These are phyloP conservation scores for Limenitis camilla DNA, from an alignment of 2,888 invertebrate genomes.

Conservation along the genomic window DNA sequence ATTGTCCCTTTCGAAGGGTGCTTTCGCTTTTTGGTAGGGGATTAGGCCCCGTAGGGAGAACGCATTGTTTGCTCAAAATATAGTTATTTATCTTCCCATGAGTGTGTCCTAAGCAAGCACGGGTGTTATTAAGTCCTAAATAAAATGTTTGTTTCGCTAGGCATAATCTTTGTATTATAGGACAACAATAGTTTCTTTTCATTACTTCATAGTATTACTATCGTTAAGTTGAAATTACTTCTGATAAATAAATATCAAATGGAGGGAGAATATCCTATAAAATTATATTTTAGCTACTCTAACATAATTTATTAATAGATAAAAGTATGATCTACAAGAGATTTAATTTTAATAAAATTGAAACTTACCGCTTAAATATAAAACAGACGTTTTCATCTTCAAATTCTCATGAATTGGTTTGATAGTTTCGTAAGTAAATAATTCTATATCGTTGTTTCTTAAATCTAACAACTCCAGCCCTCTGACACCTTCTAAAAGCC, in stretches of 20 bases:
- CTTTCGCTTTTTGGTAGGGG: conserved; percentile 44
- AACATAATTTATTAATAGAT: no score
- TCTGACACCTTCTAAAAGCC: conserved; percentile 82
- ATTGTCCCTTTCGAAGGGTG: conserved; percentile 59
- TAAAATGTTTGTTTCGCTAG: conserved; percentile 27
- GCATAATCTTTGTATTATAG: not conserved
- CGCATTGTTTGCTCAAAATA: conserved; percentile 60
- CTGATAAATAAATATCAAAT: no score
- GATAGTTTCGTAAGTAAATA: conserved; percentile 82
- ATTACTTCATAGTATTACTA: no score
- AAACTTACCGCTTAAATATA: conserved; percentile 63
- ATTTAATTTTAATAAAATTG: not conserved
- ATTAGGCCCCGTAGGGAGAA: conserved; percentile 48
- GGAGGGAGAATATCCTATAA: no score
- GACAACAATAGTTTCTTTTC: not conserved
- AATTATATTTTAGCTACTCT: no score
- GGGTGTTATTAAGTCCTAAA: conserved; percentile 34
- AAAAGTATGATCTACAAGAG: no score
- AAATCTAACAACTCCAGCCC: conserved; percentile 84
- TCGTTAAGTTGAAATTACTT: no score
- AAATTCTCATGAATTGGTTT: conserved; percentile 85
- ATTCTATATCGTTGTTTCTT: conserved; percentile 84
- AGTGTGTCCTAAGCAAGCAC: conserved; percentile 26
- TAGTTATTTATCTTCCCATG: conserved; percentile 61
- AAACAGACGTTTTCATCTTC: conserved; percentile 69